Base-by-base conservation (phyloP, 1,140 invertebrate genomes). In the Microplitis mediator region DNA sequence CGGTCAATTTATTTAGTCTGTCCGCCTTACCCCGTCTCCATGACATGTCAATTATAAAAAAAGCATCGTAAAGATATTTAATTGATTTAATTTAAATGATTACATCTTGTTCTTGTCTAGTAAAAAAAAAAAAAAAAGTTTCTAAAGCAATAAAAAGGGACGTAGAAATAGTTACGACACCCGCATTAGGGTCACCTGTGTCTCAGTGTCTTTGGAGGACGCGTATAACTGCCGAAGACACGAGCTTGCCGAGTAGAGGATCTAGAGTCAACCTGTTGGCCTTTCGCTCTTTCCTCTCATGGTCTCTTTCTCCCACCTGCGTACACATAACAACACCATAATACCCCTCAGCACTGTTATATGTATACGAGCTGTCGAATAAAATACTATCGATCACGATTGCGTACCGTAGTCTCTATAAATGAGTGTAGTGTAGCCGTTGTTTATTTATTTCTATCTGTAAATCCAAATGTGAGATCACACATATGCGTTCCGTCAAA, bases 341-440 rank as follows among this genome's bases (percentile, higher is more conserved):
- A 45, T 45, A 45, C 39, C 39, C 39, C 39, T 6, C 11, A 45
- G 31, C 31, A 61, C 11, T 9, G 13, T 35, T n/a, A 62, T 31
- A 36, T 35, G 31, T 62, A 35, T 35, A 5, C 16, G 8, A 23
- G 5, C n/a, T 23, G 52, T 56, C n/a, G 16, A 56, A 62, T 62
- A 62, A 62, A 62, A 62, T 62, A 62, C 60, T 62, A 62, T 62
- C 60, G 34, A 62, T 62, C 60, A 62, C 60, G 60, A 35, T 62
- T 62, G 60, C 60, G 60, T 36, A 35, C 60, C 14, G 2, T 36
- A 9, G 39, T 45, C 2, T 9, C 6, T 45, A 45, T 45, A 45
- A 45, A 45, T 45, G 39, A 45, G 39, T 11, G 11, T 11, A 11
- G 39, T 9, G 5, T 45, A 9, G 39, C 8, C 39, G 52, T 16